Base-by-base conservation (phyloP, 2,797 vertebrate species). In the Garrulus glandarius region DNA sequence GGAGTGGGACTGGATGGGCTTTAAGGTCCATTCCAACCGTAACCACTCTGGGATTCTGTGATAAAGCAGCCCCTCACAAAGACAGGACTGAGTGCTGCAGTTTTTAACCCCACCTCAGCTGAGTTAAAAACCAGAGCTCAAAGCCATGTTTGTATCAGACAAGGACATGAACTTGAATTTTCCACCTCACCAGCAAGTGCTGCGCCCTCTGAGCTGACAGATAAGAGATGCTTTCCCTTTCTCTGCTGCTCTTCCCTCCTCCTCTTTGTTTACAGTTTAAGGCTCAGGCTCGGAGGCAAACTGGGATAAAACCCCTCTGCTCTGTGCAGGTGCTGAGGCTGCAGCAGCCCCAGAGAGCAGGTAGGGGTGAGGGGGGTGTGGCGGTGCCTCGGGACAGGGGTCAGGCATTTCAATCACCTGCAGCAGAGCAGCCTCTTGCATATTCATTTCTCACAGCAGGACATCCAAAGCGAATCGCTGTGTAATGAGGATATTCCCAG, bases 1-100 rank as follows among this genome's bases (percentile, higher is more conserved):
- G 39, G 52, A 10, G 11, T 30, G 37, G 52, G 0, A 37, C 4
- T 0, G 39, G 39, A 16, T 60, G 39, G 3, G 39, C 11, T 74
- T 46, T 59, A 5, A 59, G 24, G 21, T 32, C 27, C 23, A 13
- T 29, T 44, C 39, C 26, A 9, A 36, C 15, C 12, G 39, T 46
- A 52, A 34, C n/a, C 60, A 46, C 4, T 22, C 39, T 26, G 53
- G 10, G 24, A 39, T 39, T 59, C 14, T 30, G 12, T 74, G 39
- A 20, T 8, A 64, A 93, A 84, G 17, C 49, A 36, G 50, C 2
- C 0, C 21, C 41, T 18, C 8, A 29, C 4, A 30, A 44, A 72
- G 34, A 17, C 63, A 76, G 47, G 4, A 30, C 34, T 15, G 49
- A 55, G 14, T 0, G 44, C 60, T 91, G 75, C 59, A 69, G 44